Conservation (phyloP, 2,797 vertebrate species). For the Etheostoma perlongum region DNA sequence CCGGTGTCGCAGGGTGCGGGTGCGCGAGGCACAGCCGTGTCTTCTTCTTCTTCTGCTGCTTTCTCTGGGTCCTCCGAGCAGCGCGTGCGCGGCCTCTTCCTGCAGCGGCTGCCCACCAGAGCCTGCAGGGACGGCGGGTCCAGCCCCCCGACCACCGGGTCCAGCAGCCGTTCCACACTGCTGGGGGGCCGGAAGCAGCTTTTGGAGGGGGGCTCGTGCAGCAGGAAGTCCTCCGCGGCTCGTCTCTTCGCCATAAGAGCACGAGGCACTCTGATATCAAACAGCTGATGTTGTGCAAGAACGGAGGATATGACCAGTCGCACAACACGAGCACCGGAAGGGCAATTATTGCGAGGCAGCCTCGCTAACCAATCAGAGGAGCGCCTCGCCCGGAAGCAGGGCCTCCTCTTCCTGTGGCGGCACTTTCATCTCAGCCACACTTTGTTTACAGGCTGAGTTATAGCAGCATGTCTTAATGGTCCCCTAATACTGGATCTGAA, state of each 20-base stretch:
- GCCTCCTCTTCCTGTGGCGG: slow-evolving; percentile 7
- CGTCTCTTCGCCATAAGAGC: slow-evolving; percentile 81
- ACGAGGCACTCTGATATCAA: fast-evolving
- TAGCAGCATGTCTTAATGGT: no score
- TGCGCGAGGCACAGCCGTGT: background rate
- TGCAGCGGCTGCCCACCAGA: slow-evolving; percentile 61
- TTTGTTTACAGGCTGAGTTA: no score
- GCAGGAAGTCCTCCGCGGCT: slow-evolving; percentile 63
- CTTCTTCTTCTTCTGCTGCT: background rate
- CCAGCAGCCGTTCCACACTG: slow-evolving; percentile 48
- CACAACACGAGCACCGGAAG: slow-evolving; percentile 40
- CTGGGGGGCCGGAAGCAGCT: slow-evolving; percentile 34
- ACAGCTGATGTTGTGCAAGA: no score
- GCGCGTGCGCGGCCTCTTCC: slow-evolving; percentile 73
- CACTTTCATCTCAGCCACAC: background rate
- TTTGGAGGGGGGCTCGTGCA: slow-evolving; percentile 65
- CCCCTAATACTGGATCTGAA: no score
- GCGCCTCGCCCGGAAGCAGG: slow-evolving; percentile 24
- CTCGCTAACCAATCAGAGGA: slow-evolving; percentile 55
- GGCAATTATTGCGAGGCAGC: background rate
- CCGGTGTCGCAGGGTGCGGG: background rate
- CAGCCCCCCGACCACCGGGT: slow-evolving; percentile 27
- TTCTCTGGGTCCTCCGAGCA: slow-evolving; percentile 37
- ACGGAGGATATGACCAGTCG: background rate
- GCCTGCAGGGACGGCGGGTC: slow-evolving; percentile 53